These are phyloP conservation scores for Decapterus maruadsi DNA, from an alignment of 2,797 vertebrate genomes.

Conservation along the genomic window DNA sequence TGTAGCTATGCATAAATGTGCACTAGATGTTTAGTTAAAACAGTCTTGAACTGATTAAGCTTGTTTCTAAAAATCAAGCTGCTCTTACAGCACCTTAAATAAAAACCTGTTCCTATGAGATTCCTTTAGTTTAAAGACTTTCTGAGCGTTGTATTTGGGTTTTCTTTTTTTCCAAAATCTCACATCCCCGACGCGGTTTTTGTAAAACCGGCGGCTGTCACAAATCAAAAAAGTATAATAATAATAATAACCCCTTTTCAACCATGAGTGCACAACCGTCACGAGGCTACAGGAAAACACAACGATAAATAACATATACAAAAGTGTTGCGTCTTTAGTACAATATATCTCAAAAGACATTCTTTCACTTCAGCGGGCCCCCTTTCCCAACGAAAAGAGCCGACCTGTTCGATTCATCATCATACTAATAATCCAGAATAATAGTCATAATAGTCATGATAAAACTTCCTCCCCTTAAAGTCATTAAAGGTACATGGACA, in stretches of 20 bases:
- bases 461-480: conserved; percentile 63
- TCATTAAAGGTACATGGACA: conserved; percentile 50
- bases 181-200: background rate
- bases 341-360: conserved; percentile 80
- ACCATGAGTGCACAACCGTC: conserved; percentile 46
- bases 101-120: conserved; percentile 1
- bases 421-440: conserved; percentile 49
- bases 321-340: conserved; percentile 76
- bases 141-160: conserved; percentile 7
- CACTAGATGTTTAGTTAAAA: conserved; percentile 13
- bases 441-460: conserved; percentile 58
- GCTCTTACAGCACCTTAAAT: conserved; percentile 16
- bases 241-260: conserved; percentile 28
- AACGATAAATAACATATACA: conserved; percentile 77
- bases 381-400: conserved; percentile 63
- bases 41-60: conserved; percentile 20
- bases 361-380: conserved; percentile 75
- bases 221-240: conserved; percentile 23
- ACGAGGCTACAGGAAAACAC: conserved; percentile 63
- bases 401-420: conserved; percentile 58
- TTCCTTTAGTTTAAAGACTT: conserved; percentile 15
- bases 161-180: background rate
- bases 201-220: conserved; percentile 18
- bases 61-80: conserved; percentile 26
- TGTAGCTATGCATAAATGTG: background rate